A percentile compares a stretch with the other conserved stretches of the same genome.
Conservation (phyloP, 2,888 invertebrate species). For the Drosophila bunnanda region DNA sequence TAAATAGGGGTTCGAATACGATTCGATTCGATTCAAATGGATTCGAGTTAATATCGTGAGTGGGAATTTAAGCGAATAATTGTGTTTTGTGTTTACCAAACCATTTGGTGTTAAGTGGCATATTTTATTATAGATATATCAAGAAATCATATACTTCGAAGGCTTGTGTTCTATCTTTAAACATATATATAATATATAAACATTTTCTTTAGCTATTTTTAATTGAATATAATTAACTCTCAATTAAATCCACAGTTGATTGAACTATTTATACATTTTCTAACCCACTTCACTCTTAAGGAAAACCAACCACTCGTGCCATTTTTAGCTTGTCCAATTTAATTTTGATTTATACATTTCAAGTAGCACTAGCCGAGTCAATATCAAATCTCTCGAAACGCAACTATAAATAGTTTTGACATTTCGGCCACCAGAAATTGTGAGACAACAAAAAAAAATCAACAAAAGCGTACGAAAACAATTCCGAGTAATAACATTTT, state of each 20-base stretch:
- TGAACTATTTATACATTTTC: constrained; percentile 2
- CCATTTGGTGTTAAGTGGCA: neutral
- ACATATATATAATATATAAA: neutral
- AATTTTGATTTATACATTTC: constrained; percentile 35
- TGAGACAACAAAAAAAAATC: constrained; percentile 25
- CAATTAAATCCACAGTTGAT: neutral
- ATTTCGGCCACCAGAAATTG: constrained; percentile 32
- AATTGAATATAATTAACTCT: neutral
- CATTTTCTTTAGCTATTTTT: neutral
- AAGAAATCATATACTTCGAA: neutral
- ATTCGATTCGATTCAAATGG: constrained; percentile 9
- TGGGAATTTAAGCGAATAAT: neutral
- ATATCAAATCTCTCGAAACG: constrained; percentile 52
- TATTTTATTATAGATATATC: neutral
- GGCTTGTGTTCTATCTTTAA: neutral
- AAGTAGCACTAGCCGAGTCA: constrained; percentile 61
- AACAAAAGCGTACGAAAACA: constrained; percentile 9
- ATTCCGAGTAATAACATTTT: constrained; percentile 30
- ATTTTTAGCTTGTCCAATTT: constrained; percentile 16
- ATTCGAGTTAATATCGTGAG: constrained; percentile 2
- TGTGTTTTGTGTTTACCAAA: neutral
- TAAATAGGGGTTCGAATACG: neutral
- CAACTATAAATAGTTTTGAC: constrained; percentile 38
- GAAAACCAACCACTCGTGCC: constrained; percentile 13
- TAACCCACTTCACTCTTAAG: constrained; percentile 7